Evolutionary conservation across 2,797 vertebrate genomes (phyloP).

Genomic region (Pipistrellus nathusii): DNA sequence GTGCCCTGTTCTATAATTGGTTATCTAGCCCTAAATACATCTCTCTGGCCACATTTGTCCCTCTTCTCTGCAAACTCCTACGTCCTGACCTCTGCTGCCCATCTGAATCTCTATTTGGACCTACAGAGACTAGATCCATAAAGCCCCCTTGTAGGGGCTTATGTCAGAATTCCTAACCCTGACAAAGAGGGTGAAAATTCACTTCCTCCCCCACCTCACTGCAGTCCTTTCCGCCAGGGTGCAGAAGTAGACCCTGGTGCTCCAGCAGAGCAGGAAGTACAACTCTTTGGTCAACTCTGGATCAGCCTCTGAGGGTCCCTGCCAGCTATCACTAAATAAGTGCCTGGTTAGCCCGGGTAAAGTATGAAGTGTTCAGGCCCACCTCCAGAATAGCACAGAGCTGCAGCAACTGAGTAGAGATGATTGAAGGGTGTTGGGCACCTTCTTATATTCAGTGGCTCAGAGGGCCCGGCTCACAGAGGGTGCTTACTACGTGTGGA

Average conservation of each 20-base stretch:
- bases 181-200: neutral
- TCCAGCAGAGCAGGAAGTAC: neutral
- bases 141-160: neutral
- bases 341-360: neutral
- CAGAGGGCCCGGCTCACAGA: neutral
- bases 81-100: neutral
- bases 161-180: neutral
- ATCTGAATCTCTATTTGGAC: neutral
- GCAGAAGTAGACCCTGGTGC: neutral
- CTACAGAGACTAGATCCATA: neutral
- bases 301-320: neutral
- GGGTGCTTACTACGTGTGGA: neutral
- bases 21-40: neutral
- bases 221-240: neutral
- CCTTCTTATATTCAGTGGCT: neutral
- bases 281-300: neutral
- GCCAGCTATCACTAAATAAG: neutral
- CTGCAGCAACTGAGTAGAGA: neutral
- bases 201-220: neutral
- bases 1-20: neutral
- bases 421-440: accelerated
- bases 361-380: neutral
- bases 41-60: neutral
- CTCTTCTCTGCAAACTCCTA: neutral
- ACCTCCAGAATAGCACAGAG: neutral